Base-by-base conservation (phyloP, 1,140 invertebrate genomes). In the Drosophila pectinifera region DNA sequence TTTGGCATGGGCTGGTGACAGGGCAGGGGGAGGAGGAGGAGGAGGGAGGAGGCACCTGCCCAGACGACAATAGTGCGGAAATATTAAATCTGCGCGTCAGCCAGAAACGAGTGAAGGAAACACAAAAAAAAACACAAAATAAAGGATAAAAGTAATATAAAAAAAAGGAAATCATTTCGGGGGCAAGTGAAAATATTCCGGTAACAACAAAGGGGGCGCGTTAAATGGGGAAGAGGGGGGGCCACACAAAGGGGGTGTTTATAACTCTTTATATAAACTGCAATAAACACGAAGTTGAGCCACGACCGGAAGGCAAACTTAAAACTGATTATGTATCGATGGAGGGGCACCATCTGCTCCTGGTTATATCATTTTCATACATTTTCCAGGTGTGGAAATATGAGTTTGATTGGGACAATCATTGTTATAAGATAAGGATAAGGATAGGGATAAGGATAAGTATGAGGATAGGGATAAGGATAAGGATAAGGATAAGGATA, bases 51-150 rank as follows among this genome's bases (percentile, higher is more conserved):
- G 26, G 39, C 46, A 70, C 41, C 48, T 41, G 42, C 22, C 38
- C 45, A 38, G 7, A 36, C 51, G 18, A 68, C 73, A 77, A 77
- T 77, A 77, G 74, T 77, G 74, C 73, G 74, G 73, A 77, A 68
- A 77, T 77, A 77, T 77, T 77, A 77, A 77, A 77, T 77, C 74
- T 77, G 74, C 73, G 73, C 61, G 41, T 67, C 72, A 67, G 24
- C 4, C 63, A 31, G 34, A 67, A 62, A 61, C 39, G 51, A 38
- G 20, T 7, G 28, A 31, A 28, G n/a, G n/a, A n/a, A n/a, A n/a
- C n/a, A n/a, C n/a, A n/a, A n/a, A n/a, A n/a, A n/a, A n/a, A n/a
- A n/a, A n/a, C n/a, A n/a, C n/a, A n/a, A n/a, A n/a, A n/a, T n/a
- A n/a, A n/a, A n/a, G n/a, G n/a, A n/a, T n/a, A n/a, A 42, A 64